These are phyloP conservation scores for Melitaea cinxia DNA, from an alignment of 1,140 invertebrate species.

Conservation along the genomic window DNA sequence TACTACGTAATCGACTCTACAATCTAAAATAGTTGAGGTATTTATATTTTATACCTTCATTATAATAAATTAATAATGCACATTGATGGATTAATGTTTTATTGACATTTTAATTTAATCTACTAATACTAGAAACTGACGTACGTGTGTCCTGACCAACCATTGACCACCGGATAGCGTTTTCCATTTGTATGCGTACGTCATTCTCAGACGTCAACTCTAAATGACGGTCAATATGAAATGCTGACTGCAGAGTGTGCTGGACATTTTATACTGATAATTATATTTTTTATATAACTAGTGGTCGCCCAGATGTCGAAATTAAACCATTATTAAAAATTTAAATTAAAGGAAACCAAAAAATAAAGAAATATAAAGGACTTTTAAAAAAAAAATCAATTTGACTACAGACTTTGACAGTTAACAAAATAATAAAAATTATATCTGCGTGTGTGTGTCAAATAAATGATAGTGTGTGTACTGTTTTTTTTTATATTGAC, in stretches of 20 bases:
- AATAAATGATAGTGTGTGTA: no score
- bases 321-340: no score
- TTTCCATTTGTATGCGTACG: conserved; percentile 35
- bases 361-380: no score
- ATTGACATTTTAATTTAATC: not conserved
- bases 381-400: no score
- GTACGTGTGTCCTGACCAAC: conserved; percentile 12
- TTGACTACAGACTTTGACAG: no score
- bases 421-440: no score
- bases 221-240: conserved; percentile 17
- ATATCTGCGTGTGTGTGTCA: no score
- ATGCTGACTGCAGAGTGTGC: conserved; percentile 1
- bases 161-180: conserved; percentile 17
- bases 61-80: not conserved
- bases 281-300: not conserved
- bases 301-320: no score
- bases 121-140: not conserved
- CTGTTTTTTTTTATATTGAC: no score
- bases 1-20: conserved; percentile 22
- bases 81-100: not conserved
- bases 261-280: conserved; percentile 6
- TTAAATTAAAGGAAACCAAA: no score
- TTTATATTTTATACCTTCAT: not conserved
- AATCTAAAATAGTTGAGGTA: conserved; percentile 17
- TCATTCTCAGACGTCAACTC: conserved; percentile 29